Base-by-base conservation (phyloP, 1,140 invertebrate genomes). In the Drosophila pseudoananassae region DNA sequence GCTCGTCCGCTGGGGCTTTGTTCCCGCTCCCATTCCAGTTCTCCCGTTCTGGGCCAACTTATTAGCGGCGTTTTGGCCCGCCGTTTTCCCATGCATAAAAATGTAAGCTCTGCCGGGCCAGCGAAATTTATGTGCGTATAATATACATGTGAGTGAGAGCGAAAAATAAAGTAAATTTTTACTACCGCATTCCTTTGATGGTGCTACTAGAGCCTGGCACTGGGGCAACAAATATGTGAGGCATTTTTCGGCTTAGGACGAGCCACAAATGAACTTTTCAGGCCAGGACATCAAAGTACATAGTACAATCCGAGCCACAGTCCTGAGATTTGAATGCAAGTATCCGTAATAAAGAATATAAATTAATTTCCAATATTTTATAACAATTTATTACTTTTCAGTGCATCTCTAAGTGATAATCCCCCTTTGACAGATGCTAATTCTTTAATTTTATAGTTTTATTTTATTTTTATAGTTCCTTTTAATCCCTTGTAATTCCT, bases 31-130 rank as follows among this genome's bases (percentile, higher is more conserved):
- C 29, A 76, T 85, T 76, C 33, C 60, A 52, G 40, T 77, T 85
- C 85, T 77, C 38, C 51, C 53, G 51, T 49, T 70, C 64, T 60
- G 61, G 54, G 60, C 46, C 78, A 85, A 85, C 82, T 85, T 85
- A 85, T 85, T 85, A 85, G 83, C 78, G 78, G 57, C 74, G 82
- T 80, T 87, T 87, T 29, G 82, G 69, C 70, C 76, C 75, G 76
- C 64, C 74, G 71, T 72, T 76, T 74, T 77, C 55, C 83, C 65
- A 85, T 85, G 82, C 82, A 85, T 85, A 87, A 87, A 87, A 85
- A 81, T 87, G 81, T 87, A 75, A 78, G 63, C 77, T 80, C 75
- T 75, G 76, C 57, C 73, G 58, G 68, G 33, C 53, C 54, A 56
- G 63, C n/a, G 20, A 60, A 85, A 85, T 85, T 85, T 87, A 85